Percentiles rank a stretch among this genome's conserved stretches.
These are phyloP conservation scores for Formica aserva DNA, from an alignment of 2,888 invertebrate species.

Conservation along the genomic window DNA sequence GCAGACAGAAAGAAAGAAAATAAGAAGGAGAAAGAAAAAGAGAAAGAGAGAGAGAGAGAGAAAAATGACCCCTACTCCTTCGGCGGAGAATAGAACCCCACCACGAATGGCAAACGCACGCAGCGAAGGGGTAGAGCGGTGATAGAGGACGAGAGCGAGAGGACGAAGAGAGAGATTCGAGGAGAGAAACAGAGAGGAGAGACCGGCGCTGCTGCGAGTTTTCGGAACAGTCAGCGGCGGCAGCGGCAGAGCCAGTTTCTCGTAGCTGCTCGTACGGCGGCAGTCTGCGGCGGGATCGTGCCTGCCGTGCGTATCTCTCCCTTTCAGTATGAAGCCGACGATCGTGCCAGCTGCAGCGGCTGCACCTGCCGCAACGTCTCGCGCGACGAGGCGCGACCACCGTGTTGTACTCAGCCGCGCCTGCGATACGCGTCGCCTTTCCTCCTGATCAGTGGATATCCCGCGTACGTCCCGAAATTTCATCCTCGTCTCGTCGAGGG, in stretches of 20 bases:
- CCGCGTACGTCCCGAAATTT: not conserved
- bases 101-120: slow-evolving; percentile 59
- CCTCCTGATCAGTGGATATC: slow-evolving; percentile 37
- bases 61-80: slow-evolving; percentile 38
- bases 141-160: slow-evolving; percentile 35
- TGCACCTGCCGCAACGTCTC: slow-evolving; percentile 71
- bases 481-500: slow-evolving; percentile 8
- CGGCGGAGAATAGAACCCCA: slow-evolving; percentile 65
- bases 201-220: slow-evolving; percentile 62
- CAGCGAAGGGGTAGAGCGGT: slow-evolving; percentile 55
- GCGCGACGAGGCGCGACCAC: slow-evolving; percentile 47
- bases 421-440: slow-evolving; percentile 28
- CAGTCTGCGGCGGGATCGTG: slow-evolving; percentile 61
- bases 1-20: not conserved
- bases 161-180: slow-evolving; percentile 61
- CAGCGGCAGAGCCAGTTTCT: slow-evolving; percentile 76
- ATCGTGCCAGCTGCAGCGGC: slow-evolving; percentile 80
- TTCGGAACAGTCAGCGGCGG: slow-evolving; percentile 71
- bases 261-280: slow-evolving; percentile 77
- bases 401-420: slow-evolving; percentile 31
- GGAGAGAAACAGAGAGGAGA: slow-evolving; percentile 64
- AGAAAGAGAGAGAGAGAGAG: not conserved
- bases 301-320: slow-evolving; percentile 63
- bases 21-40: not conserved
- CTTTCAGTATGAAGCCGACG: slow-evolving; percentile 84